phyloP scores from a whole-genome alignment of 2,797 vertebrate genomes.

The Semotilus atromaculatus region DNA sequence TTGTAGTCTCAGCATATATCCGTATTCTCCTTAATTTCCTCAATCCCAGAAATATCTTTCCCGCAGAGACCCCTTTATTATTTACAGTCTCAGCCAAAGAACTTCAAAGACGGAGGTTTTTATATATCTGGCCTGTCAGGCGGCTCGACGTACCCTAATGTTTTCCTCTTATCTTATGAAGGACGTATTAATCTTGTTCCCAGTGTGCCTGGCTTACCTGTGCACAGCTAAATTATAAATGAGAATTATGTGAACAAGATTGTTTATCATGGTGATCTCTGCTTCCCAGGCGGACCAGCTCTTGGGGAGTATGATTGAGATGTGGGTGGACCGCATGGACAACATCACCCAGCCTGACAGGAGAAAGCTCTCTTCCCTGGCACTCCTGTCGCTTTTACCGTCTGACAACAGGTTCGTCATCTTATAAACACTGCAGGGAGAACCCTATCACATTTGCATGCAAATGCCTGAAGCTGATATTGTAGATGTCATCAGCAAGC shows the following conservation, averaged over 20 bases:
- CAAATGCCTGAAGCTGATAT: background rate
- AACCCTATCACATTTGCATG: slow-evolving; percentile 30
- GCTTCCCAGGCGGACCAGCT: slow-evolving; percentile 85
- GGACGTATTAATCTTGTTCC: slow-evolving; percentile 21
- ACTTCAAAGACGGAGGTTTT: slow-evolving; percentile 24
- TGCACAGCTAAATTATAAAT: slow-evolving; percentile 1
- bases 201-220: slow-evolving; percentile 14
- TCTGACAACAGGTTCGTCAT: slow-evolving; percentile 87
- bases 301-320: slow-evolving; percentile 92
- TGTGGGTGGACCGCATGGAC: slow-evolving; percentile 99
- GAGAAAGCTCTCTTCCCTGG: slow-evolving; percentile 94
- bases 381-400: slow-evolving; percentile 92
- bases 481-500: background rate
- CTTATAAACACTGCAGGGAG: slow-evolving; percentile 4
- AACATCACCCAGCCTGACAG: slow-evolving; percentile 98
- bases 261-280: slow-evolving; percentile 4
- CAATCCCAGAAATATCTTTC: slow-evolving; percentile 42
- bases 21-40: slow-evolving; percentile 14
- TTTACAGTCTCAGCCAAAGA: slow-evolving; percentile 31
- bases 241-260: background rate
- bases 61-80: slow-evolving; percentile 27
- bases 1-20: slow-evolving; percentile 36
- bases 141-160: background rate
- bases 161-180: slow-evolving; percentile 26
- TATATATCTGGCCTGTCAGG: slow-evolving; percentile 10